Conservation (phyloP, 1,140 invertebrate species). For the Drosophila bifasciata region DNA sequence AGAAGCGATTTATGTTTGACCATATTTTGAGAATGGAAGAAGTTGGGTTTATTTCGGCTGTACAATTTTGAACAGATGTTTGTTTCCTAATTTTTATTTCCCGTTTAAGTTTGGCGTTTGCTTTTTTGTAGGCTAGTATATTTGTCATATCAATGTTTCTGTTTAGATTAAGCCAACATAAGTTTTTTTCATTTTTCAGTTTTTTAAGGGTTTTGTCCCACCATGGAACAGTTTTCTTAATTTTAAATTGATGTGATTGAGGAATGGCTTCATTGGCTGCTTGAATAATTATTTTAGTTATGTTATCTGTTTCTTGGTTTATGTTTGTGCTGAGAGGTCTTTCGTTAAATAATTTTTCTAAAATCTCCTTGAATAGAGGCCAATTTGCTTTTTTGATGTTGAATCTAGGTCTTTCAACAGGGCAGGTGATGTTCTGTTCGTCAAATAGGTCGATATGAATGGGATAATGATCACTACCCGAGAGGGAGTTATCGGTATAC, state of each 20-base stretch:
- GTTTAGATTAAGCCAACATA: constrained; percentile 18
- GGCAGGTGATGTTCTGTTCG: no score
- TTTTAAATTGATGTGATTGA: constrained; percentile 4
- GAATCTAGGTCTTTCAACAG: constrained; percentile 17
- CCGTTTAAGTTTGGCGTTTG: constrained; percentile 19
- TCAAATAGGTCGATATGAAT: no score
- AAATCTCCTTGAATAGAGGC: constrained; percentile 6
- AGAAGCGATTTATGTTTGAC: constrained; percentile 32
- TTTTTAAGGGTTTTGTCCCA: constrained; percentile 22
- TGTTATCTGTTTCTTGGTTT: constrained; percentile 10
- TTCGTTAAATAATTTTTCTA: constrained; percentile 9
- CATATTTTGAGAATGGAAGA: constrained; percentile 22
- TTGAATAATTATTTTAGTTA: constrained; percentile 11
- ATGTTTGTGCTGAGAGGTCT: constrained; percentile 11
- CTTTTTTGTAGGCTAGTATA: constrained; percentile 32
- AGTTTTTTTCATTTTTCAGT: constrained; percentile 28
- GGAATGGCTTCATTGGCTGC: constrained; percentile 11
- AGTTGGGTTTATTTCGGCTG: constrained; percentile 23
- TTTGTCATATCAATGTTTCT: constrained; percentile 30
- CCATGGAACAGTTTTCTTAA: constrained; percentile 14
- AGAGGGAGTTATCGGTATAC: constrained; percentile 4
- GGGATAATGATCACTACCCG: no score
- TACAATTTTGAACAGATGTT: constrained; percentile 23
- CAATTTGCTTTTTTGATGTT: constrained; percentile 18
- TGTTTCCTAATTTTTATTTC: constrained; percentile 28